A percentile compares a stretch with the other conserved stretches of the same genome.
Evolutionary conservation across 2,888 invertebrate genomes (phyloP).

Genomic region (Hirtodrosophila trivittata): DNA sequence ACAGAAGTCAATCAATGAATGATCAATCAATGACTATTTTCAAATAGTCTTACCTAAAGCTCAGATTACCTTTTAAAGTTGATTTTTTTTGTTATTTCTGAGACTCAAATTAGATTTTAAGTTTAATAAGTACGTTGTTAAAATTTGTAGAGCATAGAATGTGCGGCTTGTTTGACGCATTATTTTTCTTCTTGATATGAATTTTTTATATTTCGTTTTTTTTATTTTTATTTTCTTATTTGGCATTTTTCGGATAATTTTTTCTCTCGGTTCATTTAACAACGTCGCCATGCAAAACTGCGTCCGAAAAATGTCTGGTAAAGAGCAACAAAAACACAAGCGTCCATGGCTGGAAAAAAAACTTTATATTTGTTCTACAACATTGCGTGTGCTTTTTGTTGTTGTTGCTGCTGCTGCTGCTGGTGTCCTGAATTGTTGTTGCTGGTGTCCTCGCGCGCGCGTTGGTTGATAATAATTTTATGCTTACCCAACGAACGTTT

Average conservation of each 20-base stretch:
- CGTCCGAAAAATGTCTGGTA: slow-evolving; percentile 61
- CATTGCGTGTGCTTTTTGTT: slow-evolving; percentile 58
- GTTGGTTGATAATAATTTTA: slow-evolving; percentile 73
- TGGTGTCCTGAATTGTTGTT: slow-evolving; percentile 23
- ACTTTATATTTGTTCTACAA: slow-evolving; percentile 71
- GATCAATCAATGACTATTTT: too few relatives aligned
- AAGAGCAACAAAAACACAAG: slow-evolving; percentile 45
- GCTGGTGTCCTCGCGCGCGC: slow-evolving; percentile 40
- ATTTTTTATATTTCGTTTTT: slow-evolving; percentile 49
- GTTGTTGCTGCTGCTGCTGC: slow-evolving; percentile 18
- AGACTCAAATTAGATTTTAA: too few relatives aligned
- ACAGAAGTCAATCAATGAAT: too few relatives aligned
- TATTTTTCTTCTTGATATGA: slow-evolving; percentile 46
- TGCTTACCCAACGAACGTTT: slow-evolving; percentile 69
- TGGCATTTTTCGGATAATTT: slow-evolving; percentile 61
- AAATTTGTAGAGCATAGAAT: slow-evolving; percentile 32
- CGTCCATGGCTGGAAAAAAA: slow-evolving; percentile 30
- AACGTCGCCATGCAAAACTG: slow-evolving; percentile 69
- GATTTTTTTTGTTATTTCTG: too few relatives aligned
- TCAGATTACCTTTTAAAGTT: too few relatives aligned
- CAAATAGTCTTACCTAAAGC: too few relatives aligned
- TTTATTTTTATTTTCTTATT: slow-evolving; percentile 19
- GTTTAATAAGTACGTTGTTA: too few relatives aligned
- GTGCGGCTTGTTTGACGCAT: not conserved
- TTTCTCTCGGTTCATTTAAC: slow-evolving; percentile 74